Evolutionary conservation across 1,140 invertebrate species (phyloP).

Genomic region (Lasaia peninsularis): DNA sequence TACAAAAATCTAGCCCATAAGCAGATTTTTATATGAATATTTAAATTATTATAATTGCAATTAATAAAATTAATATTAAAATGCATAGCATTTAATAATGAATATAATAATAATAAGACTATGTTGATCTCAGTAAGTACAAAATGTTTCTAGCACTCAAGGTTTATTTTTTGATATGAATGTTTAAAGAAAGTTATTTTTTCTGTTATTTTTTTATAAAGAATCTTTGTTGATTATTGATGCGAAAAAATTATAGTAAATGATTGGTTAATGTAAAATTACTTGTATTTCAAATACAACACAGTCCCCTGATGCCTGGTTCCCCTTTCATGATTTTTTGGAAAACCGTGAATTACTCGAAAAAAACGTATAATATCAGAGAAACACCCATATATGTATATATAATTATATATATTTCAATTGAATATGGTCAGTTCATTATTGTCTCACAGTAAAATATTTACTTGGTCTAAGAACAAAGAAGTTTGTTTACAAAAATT

Average conservation of each 20-base stretch:
- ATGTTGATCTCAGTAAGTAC: constrained; percentile 23
- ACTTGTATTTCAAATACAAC: neutral
- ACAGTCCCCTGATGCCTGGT: constrained; percentile 4
- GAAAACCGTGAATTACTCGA: constrained; percentile 18
- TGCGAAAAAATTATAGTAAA: constrained; percentile 17
- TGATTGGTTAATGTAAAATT: neutral
- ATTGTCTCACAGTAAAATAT: too few relatives aligned
- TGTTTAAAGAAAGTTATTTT: constrained; percentile 16
- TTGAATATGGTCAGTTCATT: too few relatives aligned
- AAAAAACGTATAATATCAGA: constrained; percentile 19
- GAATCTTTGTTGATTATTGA: constrained; percentile 15
- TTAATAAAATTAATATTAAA: constrained; percentile 16
- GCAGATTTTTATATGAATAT: too few relatives aligned
- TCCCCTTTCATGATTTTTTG: constrained; percentile 22
- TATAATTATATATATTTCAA: too few relatives aligned
- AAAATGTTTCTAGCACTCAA: neutral
- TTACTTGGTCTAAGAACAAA: too few relatives aligned
- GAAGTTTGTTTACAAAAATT: too few relatives aligned
- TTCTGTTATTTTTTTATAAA: neutral
- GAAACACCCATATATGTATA: too few relatives aligned
- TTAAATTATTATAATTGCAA: constrained; percentile 14
- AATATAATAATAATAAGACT: too few relatives aligned
- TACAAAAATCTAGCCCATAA: too few relatives aligned
- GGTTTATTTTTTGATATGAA: constrained; percentile 15
- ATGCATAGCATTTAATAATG: constrained; percentile 11